phyloP scores from a whole-genome alignment of 2,888 invertebrate species.

The Apamea anceps region DNA sequence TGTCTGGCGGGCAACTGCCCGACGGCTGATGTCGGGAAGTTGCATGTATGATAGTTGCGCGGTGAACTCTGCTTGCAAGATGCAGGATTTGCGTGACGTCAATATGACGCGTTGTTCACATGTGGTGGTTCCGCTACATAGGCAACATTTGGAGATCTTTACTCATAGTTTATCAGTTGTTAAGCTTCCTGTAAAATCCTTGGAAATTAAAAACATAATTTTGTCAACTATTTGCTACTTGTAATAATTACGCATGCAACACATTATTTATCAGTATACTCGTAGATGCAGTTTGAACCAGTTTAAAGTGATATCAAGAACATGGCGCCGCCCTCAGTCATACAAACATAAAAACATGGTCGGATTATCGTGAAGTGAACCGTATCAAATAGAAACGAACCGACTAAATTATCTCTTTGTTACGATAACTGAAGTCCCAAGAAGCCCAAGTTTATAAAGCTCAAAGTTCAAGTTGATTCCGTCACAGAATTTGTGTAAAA shows the following conservation, averaged over 20 bases:
- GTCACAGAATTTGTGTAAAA: slow-evolving; percentile 24
- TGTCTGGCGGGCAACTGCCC: too few species aligned
- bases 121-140: too few species aligned
- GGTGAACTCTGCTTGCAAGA: too few species aligned
- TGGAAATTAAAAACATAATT: not conserved
- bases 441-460: slow-evolving; percentile 12
- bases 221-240: slow-evolving; percentile 9
- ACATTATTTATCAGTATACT: slow-evolving; percentile 49
- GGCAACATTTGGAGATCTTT: not conserved
- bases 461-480: slow-evolving; percentile 36
- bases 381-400: slow-evolving; percentile 40
- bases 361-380: slow-evolving; percentile 48
- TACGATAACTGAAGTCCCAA: slow-evolving; percentile 16
- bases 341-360: slow-evolving; percentile 19
- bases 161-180: not conserved
- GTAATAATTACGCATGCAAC: slow-evolving; percentile 23
- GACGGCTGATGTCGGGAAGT: too few species aligned
- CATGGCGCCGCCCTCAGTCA: slow-evolving; percentile 41
- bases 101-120: too few species aligned
- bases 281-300: slow-evolving; percentile 48
- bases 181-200: not conserved
- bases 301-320: slow-evolving; percentile 46
- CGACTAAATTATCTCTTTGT: slow-evolving; percentile 37
- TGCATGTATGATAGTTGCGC: too few species aligned
- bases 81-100: too few species aligned